Evolutionary conservation across 2,797 vertebrate species (phyloP).

Genomic region (Lerista edwardsae): DNA sequence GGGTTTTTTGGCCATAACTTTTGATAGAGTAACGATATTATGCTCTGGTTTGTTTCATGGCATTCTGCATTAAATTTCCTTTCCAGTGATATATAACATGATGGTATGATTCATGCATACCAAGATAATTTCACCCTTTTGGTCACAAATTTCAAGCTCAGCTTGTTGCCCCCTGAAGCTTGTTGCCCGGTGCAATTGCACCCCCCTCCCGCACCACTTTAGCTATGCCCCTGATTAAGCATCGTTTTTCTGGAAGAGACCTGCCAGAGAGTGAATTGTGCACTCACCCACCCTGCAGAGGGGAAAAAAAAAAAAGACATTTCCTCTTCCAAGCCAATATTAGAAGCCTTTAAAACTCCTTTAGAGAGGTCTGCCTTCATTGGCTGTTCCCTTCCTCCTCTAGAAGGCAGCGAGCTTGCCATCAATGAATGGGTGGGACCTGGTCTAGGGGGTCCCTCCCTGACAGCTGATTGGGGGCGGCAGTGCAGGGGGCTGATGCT

Average conservation of each 20-base stretch:
- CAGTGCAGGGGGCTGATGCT: neutral
- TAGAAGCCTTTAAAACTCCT: neutral
- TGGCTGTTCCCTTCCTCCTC: neutral
- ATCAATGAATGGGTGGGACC: neutral
- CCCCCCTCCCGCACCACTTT: too few relatives aligned
- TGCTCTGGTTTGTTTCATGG: too few relatives aligned
- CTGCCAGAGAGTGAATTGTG: neutral
- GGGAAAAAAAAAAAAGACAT: neutral
- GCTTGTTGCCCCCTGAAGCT: too few relatives aligned
- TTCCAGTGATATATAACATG: too few relatives aligned
- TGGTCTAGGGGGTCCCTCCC: neutral
- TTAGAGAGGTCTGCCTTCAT: too few relatives aligned
- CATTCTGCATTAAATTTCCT: too few relatives aligned
- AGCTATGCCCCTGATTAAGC: neutral
- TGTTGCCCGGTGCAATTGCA: too few relatives aligned
- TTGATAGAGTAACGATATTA: too few relatives aligned
- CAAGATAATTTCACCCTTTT: too few relatives aligned
- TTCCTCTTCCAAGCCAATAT: neutral
- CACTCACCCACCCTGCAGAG: neutral
- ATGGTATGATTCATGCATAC: too few relatives aligned
- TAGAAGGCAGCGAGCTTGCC: neutral
- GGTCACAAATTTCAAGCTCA: too few relatives aligned
- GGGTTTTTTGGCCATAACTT: too few relatives aligned
- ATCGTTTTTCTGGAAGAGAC: neutral
- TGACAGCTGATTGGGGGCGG: neutral